Evolutionary conservation across 2,888 invertebrate species (phyloP), one percentile per base, ranked within the genome.

Genomic region (Clanis bilineata): DNA sequence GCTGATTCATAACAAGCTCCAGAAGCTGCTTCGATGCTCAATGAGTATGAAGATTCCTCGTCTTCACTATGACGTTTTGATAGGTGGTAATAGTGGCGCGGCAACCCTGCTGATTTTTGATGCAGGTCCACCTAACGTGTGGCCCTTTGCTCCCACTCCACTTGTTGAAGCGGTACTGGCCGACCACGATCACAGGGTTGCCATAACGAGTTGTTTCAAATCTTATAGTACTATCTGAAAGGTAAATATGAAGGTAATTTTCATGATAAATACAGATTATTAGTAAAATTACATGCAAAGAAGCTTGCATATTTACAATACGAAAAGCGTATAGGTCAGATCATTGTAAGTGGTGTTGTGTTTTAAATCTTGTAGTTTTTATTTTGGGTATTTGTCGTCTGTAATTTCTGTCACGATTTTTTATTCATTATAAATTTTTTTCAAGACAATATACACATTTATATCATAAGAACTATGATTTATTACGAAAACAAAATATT

Each of bases 151-250:
- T 82, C 47, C 82, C 79, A 23, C 77, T 82, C 82, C 81, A 82
- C 43, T 72, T 74, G 67, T 85, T 82, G 69, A 76, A 88, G n/a
- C 83, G 73, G 61, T 84, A 82, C 9, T 62, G 67, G 1, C 84
- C 84, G 3, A 77, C 64, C 4, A 82, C 74, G 43, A 90, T 79
- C 32, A 89, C 87, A 1, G 89, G 90, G 59, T 87, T 88, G 0
- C 89, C 90, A 55, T 60, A 85, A 4, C 87, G 80, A 2, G 88
- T 80, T 22, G 45, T 74, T 55, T 77, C 79, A 58, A 79, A 82
- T 58, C 54, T 61, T 36, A 57, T 22, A 43, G 18, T 25, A 43
- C 21, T 28, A 21, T 9, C 57, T 57, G 57, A 4, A 57, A 45
- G 22, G 3, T 3, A 44, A 44, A 15, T 44, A 23, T 44, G 22